These are phyloP conservation scores for Galbula dea DNA, from an alignment of 2,113 vertebrate genomes.

Conservation along the genomic window DNA sequence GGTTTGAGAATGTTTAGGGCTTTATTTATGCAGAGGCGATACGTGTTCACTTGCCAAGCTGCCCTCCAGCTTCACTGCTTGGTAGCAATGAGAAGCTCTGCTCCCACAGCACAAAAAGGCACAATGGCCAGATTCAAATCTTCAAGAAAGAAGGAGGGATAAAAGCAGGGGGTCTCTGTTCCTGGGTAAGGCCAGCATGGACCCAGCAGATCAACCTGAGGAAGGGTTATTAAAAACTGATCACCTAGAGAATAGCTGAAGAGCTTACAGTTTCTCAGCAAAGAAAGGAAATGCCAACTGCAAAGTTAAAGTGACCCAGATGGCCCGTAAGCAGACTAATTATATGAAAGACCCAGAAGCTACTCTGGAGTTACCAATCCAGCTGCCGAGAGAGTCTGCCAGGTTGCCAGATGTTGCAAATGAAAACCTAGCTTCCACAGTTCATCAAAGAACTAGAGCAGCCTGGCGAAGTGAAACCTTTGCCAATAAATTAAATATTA, in stretches of 20 bases:
- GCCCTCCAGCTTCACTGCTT: background rate
- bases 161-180: background rate
- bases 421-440: conserved; percentile 38
- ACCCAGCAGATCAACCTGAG: conserved; percentile 5
- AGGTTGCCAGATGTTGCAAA: conserved; percentile 67
- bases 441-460: conserved; percentile 44
- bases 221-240: conserved; percentile 44
- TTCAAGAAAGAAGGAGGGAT: background rate
- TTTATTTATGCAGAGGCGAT: background rate
- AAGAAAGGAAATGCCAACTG: conserved; percentile 21
- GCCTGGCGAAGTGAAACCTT: background rate
- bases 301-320: conserved; percentile 60
- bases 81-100: background rate
- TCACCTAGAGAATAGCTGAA: conserved; percentile 17
- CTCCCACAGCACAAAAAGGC: conserved; percentile 7
- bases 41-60: background rate
- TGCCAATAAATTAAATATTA: conserved; percentile 48
- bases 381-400: conserved; percentile 57
- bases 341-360: conserved; percentile 64
- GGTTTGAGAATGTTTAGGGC: background rate
- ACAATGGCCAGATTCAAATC: background rate
- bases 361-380: conserved; percentile 61
- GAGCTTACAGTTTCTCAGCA: conserved; percentile 36
- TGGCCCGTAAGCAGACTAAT: conserved; percentile 70
- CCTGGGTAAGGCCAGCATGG: background rate